Base-by-base conservation (phyloP, 2,888 invertebrate genomes). In the Gortyna flavago region DNA sequence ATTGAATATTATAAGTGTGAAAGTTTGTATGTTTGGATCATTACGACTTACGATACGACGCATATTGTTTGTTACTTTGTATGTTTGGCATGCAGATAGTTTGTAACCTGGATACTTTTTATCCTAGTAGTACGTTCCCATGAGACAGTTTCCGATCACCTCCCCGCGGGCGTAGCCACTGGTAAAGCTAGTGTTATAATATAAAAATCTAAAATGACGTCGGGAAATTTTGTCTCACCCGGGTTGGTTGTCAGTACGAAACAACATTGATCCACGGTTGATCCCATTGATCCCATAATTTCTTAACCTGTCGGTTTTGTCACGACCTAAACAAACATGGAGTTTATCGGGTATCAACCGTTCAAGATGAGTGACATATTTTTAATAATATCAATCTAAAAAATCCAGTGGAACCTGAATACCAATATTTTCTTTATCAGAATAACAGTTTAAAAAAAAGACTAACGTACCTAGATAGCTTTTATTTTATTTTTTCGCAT, bases 321-420 rank as follows among this genome's bases (percentile, higher is more conserved):
- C 69, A 51, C 38, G 35, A 51, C 64, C 69, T 57, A 61, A 79
- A 61, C n/a, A 65, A 83, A 77, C 54, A 67, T 11, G 35, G 32
- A 66, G 67, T 77, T 77, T 69, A 83, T 71, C 61, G 65, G 80
- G 65, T 69, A 69, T 84, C 72, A 79, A 65, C 64, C 68, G 9
- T 72, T 79, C 68, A 70, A 79, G 54, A 69, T 79, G 79, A 81
- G 61, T 81, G 81, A 72, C 84, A 84, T 72, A 65, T 84, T 84
- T 81, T 84, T 84, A 84, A 84, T 84, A 84, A 79, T 81, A 79
- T 57, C 54, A 66, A 32, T 29, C 35, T 44, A 18, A 6, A 7
- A 32, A 9, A 35, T 51, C 41, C 48, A 72, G 7, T 3, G 62
- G 59, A 69, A 64, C 62, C 18, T 72, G 54, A 80, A 71, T 38